These are phyloP conservation scores for Gambusia holbrooki DNA, from an alignment of 2,113 vertebrate genomes.

Conservation along the genomic window DNA sequence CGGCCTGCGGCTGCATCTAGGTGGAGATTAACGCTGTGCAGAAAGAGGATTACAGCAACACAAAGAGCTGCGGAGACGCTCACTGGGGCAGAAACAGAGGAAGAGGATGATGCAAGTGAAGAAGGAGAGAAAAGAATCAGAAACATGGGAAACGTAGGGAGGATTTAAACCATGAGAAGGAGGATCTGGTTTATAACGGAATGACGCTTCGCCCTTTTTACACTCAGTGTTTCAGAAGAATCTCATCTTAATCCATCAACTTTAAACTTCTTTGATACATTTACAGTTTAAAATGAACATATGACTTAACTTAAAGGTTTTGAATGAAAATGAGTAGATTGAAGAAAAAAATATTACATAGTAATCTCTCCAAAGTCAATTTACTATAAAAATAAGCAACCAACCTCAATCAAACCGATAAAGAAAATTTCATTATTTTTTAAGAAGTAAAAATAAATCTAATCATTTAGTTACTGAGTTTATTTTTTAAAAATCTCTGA, in stretches of 20 bases:
- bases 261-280: not conserved
- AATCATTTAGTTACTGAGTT: no score
- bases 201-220: not conserved
- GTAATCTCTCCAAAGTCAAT: no score
- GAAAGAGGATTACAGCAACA: conserved; percentile 61
- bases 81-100: conserved; percentile 28
- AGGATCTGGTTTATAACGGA: not conserved
- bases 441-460: no score
- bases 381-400: no score
- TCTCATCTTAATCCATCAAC: not conserved
- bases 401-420: no score
- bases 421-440: no score
- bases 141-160: conserved; percentile 48
- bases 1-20: conserved; percentile 43
- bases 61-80: conserved; percentile 22
- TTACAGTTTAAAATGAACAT: no score
- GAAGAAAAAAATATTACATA: no score
- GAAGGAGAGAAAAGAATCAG: conserved; percentile 18
- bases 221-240: not conserved
- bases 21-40: conserved; percentile 47
- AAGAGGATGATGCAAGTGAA: conserved; percentile 26
- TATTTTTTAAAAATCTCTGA: no score
- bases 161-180: conserved; percentile 52
- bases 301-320: no score
- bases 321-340: no score